These are phyloP conservation scores for Penaeus japonicus DNA, from an alignment of 1,140 invertebrate genomes.

Conservation along the genomic window DNA sequence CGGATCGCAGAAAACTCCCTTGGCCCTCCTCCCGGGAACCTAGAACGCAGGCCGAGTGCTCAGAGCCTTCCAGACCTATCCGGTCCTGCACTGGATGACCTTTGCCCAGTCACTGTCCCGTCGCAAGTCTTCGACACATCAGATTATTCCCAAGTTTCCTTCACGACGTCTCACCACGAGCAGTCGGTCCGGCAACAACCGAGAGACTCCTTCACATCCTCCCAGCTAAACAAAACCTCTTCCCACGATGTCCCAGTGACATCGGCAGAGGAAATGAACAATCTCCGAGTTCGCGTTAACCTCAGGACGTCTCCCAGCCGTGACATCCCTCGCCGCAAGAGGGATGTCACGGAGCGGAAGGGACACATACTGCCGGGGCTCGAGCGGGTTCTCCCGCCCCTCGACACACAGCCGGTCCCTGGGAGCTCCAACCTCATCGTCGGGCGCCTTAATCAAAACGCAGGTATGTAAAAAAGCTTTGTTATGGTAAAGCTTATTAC, in stretches of 20 bases:
- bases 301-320: neutral
- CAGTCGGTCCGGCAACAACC: too few species aligned
- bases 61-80: slow-evolving; percentile 41
- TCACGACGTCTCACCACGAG: too few species aligned
- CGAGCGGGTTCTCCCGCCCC: neutral
- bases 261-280: too few species aligned
- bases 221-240: too few species aligned
- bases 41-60: slow-evolving; percentile 30
- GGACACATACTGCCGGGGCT: neutral
- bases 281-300: too few species aligned
- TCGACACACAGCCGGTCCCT: neutral
- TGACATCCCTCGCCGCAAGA: neutral
- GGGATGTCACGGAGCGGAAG: neutral
- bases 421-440: slow-evolving; percentile 21
- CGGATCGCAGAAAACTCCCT: neutral
- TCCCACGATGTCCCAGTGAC: too few species aligned
- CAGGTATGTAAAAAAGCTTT: neutral
- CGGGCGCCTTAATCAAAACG: neutral
- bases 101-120: slow-evolving; percentile 16
- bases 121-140: neutral
- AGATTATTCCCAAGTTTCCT: too few species aligned
- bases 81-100: slow-evolving; percentile 34
- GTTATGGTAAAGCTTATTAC: too few species aligned
- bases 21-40: neutral
- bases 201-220: too few species aligned